Conservation (phyloP, 2,888 invertebrate species). For the Hipparchia semele region DNA sequence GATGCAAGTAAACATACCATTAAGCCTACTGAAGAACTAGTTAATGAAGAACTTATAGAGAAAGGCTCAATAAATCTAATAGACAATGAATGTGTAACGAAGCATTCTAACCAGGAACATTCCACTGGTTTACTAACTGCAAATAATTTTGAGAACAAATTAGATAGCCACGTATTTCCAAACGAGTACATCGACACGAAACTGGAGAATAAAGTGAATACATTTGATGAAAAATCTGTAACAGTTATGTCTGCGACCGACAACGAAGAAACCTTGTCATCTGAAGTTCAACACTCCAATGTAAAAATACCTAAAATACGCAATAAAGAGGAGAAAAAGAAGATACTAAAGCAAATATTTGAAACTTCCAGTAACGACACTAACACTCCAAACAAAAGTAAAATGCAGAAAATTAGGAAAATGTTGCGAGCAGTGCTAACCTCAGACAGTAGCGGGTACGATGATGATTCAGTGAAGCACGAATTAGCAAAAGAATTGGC, state of each 20-base stretch:
- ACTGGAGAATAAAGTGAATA: background rate
- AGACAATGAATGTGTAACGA: slow-evolving; percentile 35
- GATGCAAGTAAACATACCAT: slow-evolving; percentile 18
- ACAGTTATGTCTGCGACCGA: slow-evolving; percentile 26
- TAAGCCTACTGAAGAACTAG: slow-evolving; percentile 23
- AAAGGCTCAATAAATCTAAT: slow-evolving; percentile 34
- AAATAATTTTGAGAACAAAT: slow-evolving; percentile 4
- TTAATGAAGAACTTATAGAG: slow-evolving; percentile 34
- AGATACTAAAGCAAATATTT: slow-evolving; percentile 57
- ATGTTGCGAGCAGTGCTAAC: slow-evolving; percentile 60
- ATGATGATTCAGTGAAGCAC: slow-evolving; percentile 46
- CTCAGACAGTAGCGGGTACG: slow-evolving; percentile 57
- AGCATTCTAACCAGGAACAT: slow-evolving; percentile 18
- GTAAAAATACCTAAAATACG: slow-evolving; percentile 43
- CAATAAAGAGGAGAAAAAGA: slow-evolving; percentile 56
- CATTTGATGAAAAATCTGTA: slow-evolving; percentile 30
- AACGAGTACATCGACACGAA: slow-evolving; percentile 12
- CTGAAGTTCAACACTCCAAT: slow-evolving; percentile 22
- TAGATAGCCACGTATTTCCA: background rate
- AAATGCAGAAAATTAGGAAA: slow-evolving; percentile 51
- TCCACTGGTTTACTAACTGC: slow-evolving; percentile 12
- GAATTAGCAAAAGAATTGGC: slow-evolving; percentile 53
- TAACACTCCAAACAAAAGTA: slow-evolving; percentile 51
- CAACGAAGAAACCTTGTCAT: slow-evolving; percentile 26
- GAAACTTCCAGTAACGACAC: slow-evolving; percentile 50